These are phyloP conservation scores for Phthorimaea operculella DNA, from an alignment of 1,140 invertebrate species.

Conservation along the genomic window DNA sequence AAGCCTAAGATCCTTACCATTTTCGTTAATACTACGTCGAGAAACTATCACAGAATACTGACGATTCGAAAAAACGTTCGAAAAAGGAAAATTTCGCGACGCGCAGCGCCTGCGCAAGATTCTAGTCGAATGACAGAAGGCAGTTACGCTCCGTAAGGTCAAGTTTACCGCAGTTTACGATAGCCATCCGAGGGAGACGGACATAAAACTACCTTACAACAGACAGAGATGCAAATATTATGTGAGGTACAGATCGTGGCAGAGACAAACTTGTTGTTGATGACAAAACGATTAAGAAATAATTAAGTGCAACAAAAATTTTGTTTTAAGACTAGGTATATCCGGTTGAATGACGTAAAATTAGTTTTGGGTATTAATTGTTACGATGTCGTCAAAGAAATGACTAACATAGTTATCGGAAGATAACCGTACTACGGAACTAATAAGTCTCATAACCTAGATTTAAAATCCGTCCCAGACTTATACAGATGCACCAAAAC, in stretches of 20 bases:
- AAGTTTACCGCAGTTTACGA: conserved; percentile 49
- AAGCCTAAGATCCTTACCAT: conserved; percentile 17
- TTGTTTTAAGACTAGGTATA: not conserved
- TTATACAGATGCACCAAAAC: too few species aligned
- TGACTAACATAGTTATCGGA: too few species aligned
- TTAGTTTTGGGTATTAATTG: too few species aligned
- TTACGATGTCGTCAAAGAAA: too few species aligned
- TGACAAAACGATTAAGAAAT: conserved; percentile 15
- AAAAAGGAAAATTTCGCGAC: conserved; percentile 12
- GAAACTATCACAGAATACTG: conserved; percentile 1
- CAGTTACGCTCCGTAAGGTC: conserved; percentile 36
- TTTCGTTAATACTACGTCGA: conserved; percentile 12
- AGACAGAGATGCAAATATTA: conserved; percentile 23
- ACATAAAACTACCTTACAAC: conserved; percentile 10
- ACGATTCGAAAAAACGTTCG: conserved; percentile 5
- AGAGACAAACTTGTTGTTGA: conserved; percentile 40
- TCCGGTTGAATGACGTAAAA: not conserved
- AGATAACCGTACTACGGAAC: too few species aligned
- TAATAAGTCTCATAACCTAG: too few species aligned
- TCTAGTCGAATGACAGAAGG: conserved; percentile 32
- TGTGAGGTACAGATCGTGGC: conserved; percentile 23
- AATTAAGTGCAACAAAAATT: conserved; percentile 5
- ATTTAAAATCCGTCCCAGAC: too few species aligned
- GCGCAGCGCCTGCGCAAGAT: conserved; percentile 23
- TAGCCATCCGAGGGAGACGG: conserved; percentile 27